phyloP scores from a whole-genome alignment of 1,140 invertebrate species.

The Maniola jurtina region DNA sequence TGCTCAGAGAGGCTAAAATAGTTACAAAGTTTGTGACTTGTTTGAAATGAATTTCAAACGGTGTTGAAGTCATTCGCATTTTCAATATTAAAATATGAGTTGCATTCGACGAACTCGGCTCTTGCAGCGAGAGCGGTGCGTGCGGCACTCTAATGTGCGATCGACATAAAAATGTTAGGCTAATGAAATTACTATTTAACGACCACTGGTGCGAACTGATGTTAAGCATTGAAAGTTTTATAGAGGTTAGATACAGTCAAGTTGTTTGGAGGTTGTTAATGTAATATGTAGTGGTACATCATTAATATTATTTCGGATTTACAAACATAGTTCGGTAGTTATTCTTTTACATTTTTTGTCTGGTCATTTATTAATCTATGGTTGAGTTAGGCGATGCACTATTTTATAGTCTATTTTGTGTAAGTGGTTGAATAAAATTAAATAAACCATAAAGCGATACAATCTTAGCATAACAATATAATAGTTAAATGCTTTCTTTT shows the following conservation, averaged over 20 bases:
- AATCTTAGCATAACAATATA: too few relatives aligned
- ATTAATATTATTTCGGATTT: slow-evolving; percentile 33
- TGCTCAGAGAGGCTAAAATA: too few relatives aligned
- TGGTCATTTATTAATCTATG: slow-evolving; percentile 51
- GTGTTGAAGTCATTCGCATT: too few relatives aligned
- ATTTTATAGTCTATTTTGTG: background rate
- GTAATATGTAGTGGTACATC: slow-evolving; percentile 57
- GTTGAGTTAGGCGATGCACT: slow-evolving; percentile 30
- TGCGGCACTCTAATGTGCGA: background rate
- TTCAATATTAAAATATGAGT: too few relatives aligned
- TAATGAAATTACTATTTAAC: slow-evolving; percentile 62
- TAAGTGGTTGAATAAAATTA: background rate
- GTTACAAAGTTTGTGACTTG: too few relatives aligned
- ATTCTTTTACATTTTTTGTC: slow-evolving; percentile 28
- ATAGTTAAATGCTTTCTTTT: too few relatives aligned
- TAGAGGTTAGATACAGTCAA: slow-evolving; percentile 64
- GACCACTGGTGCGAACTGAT: slow-evolving; percentile 75
- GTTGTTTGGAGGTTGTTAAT: slow-evolving; percentile 74
- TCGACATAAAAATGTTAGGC: slow-evolving; percentile 40
- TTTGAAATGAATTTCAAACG: too few relatives aligned
- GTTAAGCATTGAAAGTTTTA: slow-evolving; percentile 76
- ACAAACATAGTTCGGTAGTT: slow-evolving; percentile 6
- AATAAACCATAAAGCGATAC: too few relatives aligned
- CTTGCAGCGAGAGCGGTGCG: too few relatives aligned
- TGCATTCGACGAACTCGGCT: too few relatives aligned